Conservation (phyloP, 2,797 vertebrate genomes). For the Eulemur coronatus region DNA sequence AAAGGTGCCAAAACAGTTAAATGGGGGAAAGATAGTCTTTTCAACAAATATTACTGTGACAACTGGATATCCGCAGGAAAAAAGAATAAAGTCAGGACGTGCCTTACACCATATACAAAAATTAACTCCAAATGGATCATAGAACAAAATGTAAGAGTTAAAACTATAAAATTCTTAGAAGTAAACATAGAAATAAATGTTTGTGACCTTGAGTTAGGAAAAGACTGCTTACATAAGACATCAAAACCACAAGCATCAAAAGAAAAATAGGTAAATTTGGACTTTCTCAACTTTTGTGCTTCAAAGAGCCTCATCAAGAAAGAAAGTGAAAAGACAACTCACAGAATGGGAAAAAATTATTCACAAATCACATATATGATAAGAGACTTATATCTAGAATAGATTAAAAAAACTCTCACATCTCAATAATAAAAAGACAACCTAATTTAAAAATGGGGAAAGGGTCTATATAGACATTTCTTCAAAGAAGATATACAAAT, state of each 20-base stretch:
- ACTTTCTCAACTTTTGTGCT: neutral
- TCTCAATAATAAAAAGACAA: conserved; percentile 16
- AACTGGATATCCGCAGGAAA: neutral
- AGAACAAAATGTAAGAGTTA: neutral
- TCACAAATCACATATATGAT: neutral
- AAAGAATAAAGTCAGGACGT: neutral
- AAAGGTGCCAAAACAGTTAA: neutral
- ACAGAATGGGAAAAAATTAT: neutral
- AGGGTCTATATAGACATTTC: neutral
- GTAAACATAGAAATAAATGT: neutral
- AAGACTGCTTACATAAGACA: neutral
- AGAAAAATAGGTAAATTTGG: neutral
- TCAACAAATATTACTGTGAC: neutral
- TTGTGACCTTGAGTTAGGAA: neutral
- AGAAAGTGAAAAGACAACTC: neutral
- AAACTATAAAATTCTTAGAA: conserved; percentile 1
- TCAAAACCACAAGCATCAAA: neutral
- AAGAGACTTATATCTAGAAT: neutral
- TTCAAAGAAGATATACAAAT: neutral
- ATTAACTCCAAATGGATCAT: neutral
- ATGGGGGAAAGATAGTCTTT: neutral
- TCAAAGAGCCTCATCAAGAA: neutral
- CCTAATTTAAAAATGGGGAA: neutral
- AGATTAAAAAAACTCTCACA: neutral
- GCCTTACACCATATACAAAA: neutral